Evolutionary conservation across 2,797 vertebrate species (phyloP).

Genomic region (Pterois miles): DNA sequence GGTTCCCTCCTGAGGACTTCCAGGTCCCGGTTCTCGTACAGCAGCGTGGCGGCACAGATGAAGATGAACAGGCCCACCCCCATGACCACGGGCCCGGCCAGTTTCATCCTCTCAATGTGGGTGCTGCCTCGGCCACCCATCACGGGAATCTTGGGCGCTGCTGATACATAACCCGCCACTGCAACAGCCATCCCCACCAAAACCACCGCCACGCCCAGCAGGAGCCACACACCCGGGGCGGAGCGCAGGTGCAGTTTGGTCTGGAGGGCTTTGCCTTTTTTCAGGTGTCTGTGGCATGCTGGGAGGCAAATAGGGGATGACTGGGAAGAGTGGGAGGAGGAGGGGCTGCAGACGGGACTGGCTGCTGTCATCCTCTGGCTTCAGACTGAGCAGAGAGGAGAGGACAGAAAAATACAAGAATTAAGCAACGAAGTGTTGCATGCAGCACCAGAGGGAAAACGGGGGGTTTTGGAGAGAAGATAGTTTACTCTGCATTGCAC

Average conservation of each 20-base stretch:
- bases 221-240: constrained; percentile 89
- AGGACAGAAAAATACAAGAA: not conserved
- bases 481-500: constrained; percentile 52
- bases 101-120: constrained; percentile 89
- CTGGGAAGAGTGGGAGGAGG: constrained; percentile 61
- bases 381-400: constrained; percentile 50
- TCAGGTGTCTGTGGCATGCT: constrained; percentile 58
- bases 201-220: constrained; percentile 90
- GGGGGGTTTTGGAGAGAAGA: constrained; percentile 17
- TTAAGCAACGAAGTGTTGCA: constrained; percentile 4
- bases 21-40: constrained; percentile 94
- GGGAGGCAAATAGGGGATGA: constrained; percentile 60
- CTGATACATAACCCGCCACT: constrained; percentile 87
- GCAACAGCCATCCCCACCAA: constrained; percentile 92
- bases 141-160: constrained; percentile 35
- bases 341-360: constrained; percentile 64
- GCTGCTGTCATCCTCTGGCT: constrained; percentile 78
- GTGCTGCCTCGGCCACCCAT: constrained; percentile 63
- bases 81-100: constrained; percentile 95
- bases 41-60: constrained; percentile 96
- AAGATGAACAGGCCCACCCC: constrained; percentile 96
- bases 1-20: constrained; percentile 76
- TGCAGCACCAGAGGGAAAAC: constrained; percentile 21
- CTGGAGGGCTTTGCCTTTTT: constrained; percentile 54
- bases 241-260: constrained; percentile 90